These are phyloP conservation scores for Orycteropus afer DNA, from an alignment of 2,113 vertebrate species.

Conservation along the genomic window DNA sequence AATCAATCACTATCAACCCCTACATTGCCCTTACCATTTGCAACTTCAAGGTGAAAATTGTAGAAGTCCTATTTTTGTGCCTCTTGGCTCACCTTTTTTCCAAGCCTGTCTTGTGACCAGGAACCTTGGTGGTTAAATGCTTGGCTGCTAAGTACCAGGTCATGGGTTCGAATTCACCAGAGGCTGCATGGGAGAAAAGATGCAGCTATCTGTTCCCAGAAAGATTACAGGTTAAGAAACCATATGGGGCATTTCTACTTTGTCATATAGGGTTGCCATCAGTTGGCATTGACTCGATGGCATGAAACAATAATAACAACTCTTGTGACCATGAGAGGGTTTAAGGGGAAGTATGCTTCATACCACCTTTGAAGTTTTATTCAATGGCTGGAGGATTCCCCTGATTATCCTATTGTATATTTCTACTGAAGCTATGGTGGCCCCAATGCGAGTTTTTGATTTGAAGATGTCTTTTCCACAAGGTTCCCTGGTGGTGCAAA, in stretches of 20 bases:
- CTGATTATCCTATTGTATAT: not conserved
- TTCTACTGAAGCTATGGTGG: not conserved
- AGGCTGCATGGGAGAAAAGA: too few species aligned
- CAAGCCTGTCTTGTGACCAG: not conserved
- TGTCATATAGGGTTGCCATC: too few species aligned
- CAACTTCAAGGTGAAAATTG: not conserved
- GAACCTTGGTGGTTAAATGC: too few species aligned
- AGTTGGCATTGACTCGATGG: too few species aligned
- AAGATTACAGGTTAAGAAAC: too few species aligned
- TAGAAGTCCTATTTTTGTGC: not conserved
- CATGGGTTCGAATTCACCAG: not conserved
- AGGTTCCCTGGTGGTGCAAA: not conserved
- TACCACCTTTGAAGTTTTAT: not conserved
- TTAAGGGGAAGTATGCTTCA: not conserved
- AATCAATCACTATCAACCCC: not conserved
- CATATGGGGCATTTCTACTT: too few species aligned
- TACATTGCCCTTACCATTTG: not conserved
- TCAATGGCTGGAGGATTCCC: not conserved
- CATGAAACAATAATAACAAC: not conserved
- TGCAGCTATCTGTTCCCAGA: too few species aligned
- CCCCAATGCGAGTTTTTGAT: not conserved
- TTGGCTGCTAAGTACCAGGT: not conserved
- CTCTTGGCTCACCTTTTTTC: not conserved
- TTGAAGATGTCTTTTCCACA: not conserved
- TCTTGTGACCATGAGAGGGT: not conserved